phyloP scores from a whole-genome alignment of 2,888 invertebrate species.

The Sylvicola cinctus region DNA sequence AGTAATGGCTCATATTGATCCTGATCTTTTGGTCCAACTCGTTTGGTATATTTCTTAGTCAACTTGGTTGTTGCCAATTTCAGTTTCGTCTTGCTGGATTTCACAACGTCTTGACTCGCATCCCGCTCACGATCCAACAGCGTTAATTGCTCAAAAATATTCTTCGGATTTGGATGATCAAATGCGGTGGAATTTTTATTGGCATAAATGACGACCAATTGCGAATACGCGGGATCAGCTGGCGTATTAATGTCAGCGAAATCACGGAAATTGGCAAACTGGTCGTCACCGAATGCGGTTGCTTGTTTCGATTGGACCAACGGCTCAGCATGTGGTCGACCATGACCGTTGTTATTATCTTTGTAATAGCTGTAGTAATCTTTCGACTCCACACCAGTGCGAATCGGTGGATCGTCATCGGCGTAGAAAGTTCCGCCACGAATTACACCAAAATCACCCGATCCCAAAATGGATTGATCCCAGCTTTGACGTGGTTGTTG shows the following conservation, averaged over 20 bases:
- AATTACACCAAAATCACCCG: conserved; percentile 73
- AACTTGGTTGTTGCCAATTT: conserved; percentile 35
- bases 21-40: conserved; percentile 18
- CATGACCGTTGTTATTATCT: conserved; percentile 47
- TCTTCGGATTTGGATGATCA: conserved; percentile 40
- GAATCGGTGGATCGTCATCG: conserved; percentile 41
- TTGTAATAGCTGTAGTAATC: conserved; percentile 37
- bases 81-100: conserved; percentile 34
- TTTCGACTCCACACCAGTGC: conserved; percentile 28
- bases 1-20: conserved; percentile 22
- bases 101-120: conserved; percentile 19
- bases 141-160: conserved; percentile 62
- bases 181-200: conserved; percentile 52
- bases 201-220: conserved; percentile 65
- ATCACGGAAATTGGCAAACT: conserved; percentile 76
- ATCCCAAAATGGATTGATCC: conserved; percentile 47
- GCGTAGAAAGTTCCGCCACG: conserved; percentile 72
- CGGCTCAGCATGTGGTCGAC: conserved; percentile 49
- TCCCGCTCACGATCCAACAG: conserved; percentile 39
- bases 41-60: conserved; percentile 30
- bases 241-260: conserved; percentile 79
- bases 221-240: conserved; percentile 59
- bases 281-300: conserved; percentile 59
- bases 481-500: conserved; percentile 19
- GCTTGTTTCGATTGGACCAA: conserved; percentile 27